phyloP scores from a whole-genome alignment of 2,888 invertebrate species.

The Amphipyra tragopoginis region DNA sequence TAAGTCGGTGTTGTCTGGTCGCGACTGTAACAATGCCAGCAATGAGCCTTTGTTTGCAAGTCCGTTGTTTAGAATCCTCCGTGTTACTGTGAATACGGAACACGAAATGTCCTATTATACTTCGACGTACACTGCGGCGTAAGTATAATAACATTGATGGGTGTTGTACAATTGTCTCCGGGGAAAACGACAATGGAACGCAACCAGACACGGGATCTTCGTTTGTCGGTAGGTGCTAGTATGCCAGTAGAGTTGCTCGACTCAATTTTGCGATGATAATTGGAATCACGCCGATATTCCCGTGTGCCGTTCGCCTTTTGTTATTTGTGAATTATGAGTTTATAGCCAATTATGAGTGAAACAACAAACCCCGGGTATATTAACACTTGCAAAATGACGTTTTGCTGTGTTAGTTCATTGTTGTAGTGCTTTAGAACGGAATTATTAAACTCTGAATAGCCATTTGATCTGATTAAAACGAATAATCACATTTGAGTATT shows the following conservation, averaged over 20 bases:
- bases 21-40: slow-evolving; percentile 72
- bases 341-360: slow-evolving; percentile 78
- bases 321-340: slow-evolving; percentile 79
- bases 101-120: slow-evolving; percentile 50
- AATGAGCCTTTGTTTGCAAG: slow-evolving; percentile 78
- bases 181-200: slow-evolving; percentile 50
- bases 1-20: slow-evolving; percentile 78
- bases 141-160: slow-evolving; percentile 45
- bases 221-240: slow-evolving; percentile 44
- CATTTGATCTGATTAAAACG: slow-evolving; percentile 25
- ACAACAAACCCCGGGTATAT: slow-evolving; percentile 66
- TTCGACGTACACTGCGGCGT: slow-evolving; percentile 48
- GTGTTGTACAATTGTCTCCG: slow-evolving; percentile 39
- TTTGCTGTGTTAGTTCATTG: slow-evolving; percentile 56
- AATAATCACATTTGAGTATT: slow-evolving; percentile 23
- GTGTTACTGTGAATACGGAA: slow-evolving; percentile 56
- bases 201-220: slow-evolving; percentile 37
- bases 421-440: slow-evolving; percentile 36
- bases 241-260: slow-evolving; percentile 54
- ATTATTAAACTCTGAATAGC: slow-evolving; percentile 25
- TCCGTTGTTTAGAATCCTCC: slow-evolving; percentile 64
- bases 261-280: slow-evolving; percentile 83
- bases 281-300: slow-evolving; percentile 80
- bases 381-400: slow-evolving; percentile 62
- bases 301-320: slow-evolving; percentile 77